Evolutionary conservation across 1,140 invertebrate genomes (phyloP).

Genomic region (Ridgeia piscesae): DNA sequence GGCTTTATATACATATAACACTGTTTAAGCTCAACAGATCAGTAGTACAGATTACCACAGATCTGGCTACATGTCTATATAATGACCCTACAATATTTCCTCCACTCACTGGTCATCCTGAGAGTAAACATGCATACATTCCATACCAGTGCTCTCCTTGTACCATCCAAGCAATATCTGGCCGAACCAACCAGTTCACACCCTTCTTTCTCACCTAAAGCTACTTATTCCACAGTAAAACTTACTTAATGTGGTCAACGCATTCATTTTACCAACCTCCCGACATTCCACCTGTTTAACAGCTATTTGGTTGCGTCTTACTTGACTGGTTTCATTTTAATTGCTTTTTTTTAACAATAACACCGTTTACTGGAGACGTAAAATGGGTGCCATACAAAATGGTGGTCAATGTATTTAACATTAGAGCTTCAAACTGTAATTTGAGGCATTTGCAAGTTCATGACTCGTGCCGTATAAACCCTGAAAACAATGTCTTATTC

Average conservation of each 20-base stretch:
- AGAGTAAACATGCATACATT: neutral
- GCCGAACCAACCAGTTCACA: neutral
- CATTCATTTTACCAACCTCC: neutral
- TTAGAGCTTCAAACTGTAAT: neutral
- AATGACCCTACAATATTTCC: neutral
- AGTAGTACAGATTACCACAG: neutral
- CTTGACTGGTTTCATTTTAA: neutral
- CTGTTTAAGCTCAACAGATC: neutral
- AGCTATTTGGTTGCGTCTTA: neutral
- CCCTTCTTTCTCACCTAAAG: neutral
- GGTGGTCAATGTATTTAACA: neutral
- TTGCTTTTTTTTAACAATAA: neutral
- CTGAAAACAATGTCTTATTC: no score
- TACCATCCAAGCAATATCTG: neutral
- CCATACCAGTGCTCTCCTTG: neutral
- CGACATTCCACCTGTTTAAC: neutral
- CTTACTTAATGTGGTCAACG: neutral
- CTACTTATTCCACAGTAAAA: neutral
- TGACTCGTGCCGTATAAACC: neutral
- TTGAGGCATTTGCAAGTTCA: neutral
- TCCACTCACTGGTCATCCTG: neutral
- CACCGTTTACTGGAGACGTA: neutral
- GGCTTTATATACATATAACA: neutral
- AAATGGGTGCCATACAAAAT: no score
- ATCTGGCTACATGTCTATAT: neutral